These are phyloP conservation scores for Machimus atricapillus DNA, from an alignment of 2,888 invertebrate species.

Conservation along the genomic window DNA sequence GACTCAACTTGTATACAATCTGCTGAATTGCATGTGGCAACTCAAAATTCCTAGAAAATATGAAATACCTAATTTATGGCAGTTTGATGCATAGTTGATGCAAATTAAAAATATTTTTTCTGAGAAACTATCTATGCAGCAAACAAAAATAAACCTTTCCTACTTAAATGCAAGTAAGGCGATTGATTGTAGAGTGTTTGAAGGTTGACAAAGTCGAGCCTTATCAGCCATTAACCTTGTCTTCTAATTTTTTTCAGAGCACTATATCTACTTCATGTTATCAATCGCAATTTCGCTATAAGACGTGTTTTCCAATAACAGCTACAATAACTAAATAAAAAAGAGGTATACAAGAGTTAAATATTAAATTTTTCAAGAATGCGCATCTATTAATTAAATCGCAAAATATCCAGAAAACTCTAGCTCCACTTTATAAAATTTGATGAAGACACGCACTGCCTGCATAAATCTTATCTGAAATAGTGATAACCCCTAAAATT, in stretches of 20 bases:
- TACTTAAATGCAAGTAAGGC: not conserved
- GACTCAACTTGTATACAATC: too few relatives aligned
- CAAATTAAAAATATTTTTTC: too few relatives aligned
- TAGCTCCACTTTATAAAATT: not conserved
- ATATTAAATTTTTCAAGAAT: too few relatives aligned
- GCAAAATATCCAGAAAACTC: not conserved
- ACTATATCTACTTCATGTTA: not conserved
- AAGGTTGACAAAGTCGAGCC: not conserved
- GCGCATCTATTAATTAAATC: not conserved
- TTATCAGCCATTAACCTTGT: not conserved
- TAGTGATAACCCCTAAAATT: not conserved
- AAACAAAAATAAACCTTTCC: not conserved
- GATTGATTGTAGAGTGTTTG: not conserved
- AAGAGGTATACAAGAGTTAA: too few relatives aligned
- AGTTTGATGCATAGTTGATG: too few relatives aligned
- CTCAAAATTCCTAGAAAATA: too few relatives aligned
- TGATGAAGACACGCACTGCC: not conserved
- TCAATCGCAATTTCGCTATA: not conserved
- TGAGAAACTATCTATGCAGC: not conserved
- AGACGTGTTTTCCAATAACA: not conserved
- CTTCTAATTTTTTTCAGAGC: not conserved
- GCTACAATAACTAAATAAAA: too few relatives aligned
- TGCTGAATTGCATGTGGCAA: too few relatives aligned
- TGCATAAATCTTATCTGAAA: not conserved
- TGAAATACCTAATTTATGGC: too few relatives aligned